Percentiles rank a stretch among this genome's conserved stretches.
Conservation (phyloP, 2,888 invertebrate genomes). For the Lydus trimaculatus region DNA sequence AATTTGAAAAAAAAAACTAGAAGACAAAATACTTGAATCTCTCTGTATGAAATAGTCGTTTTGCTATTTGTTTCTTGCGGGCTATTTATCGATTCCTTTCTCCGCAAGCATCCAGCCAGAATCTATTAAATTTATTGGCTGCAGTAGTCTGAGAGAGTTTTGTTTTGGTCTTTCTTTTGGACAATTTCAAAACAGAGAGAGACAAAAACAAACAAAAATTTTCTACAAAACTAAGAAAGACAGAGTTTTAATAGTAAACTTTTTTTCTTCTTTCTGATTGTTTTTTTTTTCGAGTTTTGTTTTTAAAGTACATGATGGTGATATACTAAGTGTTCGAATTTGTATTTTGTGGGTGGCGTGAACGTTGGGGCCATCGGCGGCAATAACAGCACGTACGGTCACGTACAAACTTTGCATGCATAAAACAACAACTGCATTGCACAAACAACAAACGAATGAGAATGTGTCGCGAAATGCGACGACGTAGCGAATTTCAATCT, state of each 20-base stretch:
- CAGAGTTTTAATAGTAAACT: slow-evolving; percentile 13
- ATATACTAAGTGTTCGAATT: slow-evolving; percentile 20
- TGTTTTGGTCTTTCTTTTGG: slow-evolving; percentile 11
- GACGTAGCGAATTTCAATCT: slow-evolving; percentile 40
- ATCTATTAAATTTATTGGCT: slow-evolving; percentile 32
- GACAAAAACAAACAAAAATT: slow-evolving; percentile 15
- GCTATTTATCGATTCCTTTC: slow-evolving; percentile 22
- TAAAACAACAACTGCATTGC: slow-evolving; percentile 53
- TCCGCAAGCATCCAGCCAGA: slow-evolving; percentile 19
- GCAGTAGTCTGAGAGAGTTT: slow-evolving; percentile 20
- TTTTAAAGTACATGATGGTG: not conserved
- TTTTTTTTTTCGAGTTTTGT: not conserved
- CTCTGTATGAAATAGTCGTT: slow-evolving; percentile 25
- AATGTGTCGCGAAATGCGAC: slow-evolving; percentile 44
- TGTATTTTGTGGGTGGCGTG: slow-evolving; percentile 22
- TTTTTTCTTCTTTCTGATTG: not conserved
- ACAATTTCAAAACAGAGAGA: slow-evolving; percentile 31
- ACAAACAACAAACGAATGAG: slow-evolving; percentile 52
- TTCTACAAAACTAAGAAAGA: slow-evolving; percentile 25
- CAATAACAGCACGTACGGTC: slow-evolving; percentile 41
- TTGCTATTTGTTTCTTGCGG: slow-evolving; percentile 17
- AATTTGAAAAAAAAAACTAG: slow-evolving; percentile 26
- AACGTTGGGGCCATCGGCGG: slow-evolving; percentile 40
- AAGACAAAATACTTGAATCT: slow-evolving; percentile 23
- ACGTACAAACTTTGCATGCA: slow-evolving; percentile 55